A percentile compares a stretch with the other conserved stretches of the same genome.
phyloP scores from a whole-genome alignment of 2,113 vertebrate genomes.

The Xiphias gladius region DNA sequence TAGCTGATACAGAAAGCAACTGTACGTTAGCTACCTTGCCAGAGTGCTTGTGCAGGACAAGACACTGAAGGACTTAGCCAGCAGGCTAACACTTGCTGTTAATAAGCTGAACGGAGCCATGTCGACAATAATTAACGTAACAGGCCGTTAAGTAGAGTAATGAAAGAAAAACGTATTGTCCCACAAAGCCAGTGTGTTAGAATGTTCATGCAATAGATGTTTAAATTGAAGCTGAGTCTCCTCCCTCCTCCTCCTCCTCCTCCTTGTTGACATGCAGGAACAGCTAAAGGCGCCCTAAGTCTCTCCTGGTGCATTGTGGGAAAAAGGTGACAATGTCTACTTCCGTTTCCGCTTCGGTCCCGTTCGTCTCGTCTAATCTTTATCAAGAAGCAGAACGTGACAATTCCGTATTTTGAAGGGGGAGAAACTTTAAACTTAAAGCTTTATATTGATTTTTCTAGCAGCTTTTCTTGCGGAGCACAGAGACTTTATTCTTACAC shows the following conservation, averaged over 20 bases:
- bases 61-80: slow-evolving; percentile 70
- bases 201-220: background rate
- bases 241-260: no score
- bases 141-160: background rate
- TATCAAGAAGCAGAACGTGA: no score
- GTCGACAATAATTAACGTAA: background rate
- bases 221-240: background rate
- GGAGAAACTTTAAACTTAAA: no score
- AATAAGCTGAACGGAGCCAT: slow-evolving; percentile 79
- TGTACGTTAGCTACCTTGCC: slow-evolving; percentile 68
- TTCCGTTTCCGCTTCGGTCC: slow-evolving; percentile 9
- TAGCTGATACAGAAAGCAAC: background rate
- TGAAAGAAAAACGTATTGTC: background rate
- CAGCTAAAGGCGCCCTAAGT: slow-evolving; percentile 72
- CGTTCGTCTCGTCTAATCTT: background rate
- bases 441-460: no score
- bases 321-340: background rate
- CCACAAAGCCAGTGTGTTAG: background rate
- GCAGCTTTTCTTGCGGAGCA: no score
- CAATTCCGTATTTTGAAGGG: no score
- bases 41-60: slow-evolving; percentile 58
- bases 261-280: slow-evolving; percentile 32
- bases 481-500: no score
- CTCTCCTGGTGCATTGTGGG: slow-evolving; percentile 75
- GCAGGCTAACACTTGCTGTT: slow-evolving; percentile 64